Percentiles rank a stretch among this genome's conserved stretches.
Conservation (phyloP, 2,888 invertebrate species). For the Cantharis nigra region DNA sequence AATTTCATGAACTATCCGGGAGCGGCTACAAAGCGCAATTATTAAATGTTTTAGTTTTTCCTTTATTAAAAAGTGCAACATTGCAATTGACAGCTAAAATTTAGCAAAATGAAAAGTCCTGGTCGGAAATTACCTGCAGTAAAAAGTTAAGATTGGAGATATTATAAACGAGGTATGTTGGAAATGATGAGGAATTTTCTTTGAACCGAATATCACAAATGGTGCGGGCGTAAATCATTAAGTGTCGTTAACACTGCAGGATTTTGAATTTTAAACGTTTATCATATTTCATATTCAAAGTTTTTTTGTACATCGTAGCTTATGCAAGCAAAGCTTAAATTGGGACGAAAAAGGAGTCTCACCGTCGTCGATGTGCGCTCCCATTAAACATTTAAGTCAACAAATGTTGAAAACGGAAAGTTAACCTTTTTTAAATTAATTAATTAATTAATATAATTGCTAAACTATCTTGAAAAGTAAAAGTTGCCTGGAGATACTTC, state of each 20-base stretch:
- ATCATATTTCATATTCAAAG: not conserved
- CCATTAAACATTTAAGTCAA: not conserved
- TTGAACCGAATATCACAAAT: constrained; percentile 14
- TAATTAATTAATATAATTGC: not conserved
- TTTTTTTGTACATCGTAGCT: not conserved
- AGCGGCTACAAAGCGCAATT: not conserved
- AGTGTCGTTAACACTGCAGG: constrained; percentile 37
- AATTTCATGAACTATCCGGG: not conserved
- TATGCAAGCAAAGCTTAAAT: not conserved
- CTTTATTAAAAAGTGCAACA: not conserved
- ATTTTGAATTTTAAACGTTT: constrained; percentile 34
- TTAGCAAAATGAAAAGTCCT: constrained; percentile 12
- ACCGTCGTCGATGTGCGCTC: not conserved
- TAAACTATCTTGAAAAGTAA: not conserved
- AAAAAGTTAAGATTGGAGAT: constrained; percentile 31
- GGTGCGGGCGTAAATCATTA: constrained; percentile 35
- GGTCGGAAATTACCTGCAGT: constrained; percentile 38
- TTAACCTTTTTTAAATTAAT: not conserved
- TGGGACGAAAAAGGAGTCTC: not conserved
- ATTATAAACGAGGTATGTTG: constrained; percentile 12
- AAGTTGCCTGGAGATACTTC: not conserved
- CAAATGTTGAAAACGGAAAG: not conserved
- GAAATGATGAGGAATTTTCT: constrained; percentile 16
- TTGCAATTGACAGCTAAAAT: constrained; percentile 15
- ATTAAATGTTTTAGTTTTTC: not conserved